Conservation (phyloP, 2,113 vertebrate species). For the Cryptotis parvus region DNA sequence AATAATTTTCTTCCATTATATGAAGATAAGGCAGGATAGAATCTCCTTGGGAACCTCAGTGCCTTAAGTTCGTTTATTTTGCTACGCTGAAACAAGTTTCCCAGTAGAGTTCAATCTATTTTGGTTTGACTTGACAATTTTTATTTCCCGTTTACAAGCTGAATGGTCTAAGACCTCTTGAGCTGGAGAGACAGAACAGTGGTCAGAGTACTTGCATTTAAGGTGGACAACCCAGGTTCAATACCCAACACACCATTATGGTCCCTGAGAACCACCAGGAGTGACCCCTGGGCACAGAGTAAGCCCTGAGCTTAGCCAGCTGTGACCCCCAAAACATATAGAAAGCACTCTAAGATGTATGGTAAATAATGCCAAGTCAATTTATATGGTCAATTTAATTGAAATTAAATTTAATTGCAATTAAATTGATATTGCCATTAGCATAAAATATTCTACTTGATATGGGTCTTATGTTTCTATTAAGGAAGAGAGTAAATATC, state of each 20-base stretch:
- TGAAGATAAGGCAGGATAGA: slow-evolving; percentile 6
- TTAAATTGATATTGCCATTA: slow-evolving; percentile 65
- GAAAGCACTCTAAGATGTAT: slow-evolving; percentile 19
- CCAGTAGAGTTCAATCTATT: slow-evolving; percentile 56
- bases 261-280: too few species aligned
- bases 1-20: slow-evolving; percentile 3
- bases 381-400: slow-evolving; percentile 66
- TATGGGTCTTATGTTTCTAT: slow-evolving; percentile 44
- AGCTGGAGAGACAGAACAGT: too few species aligned
- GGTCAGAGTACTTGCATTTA: too few species aligned
- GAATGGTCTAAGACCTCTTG: background rate
- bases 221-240: too few species aligned
- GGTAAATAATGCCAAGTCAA: slow-evolving; percentile 54
- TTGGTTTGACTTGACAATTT: slow-evolving; percentile 59
- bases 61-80: slow-evolving; percentile 24
- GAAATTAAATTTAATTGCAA: too few species aligned
- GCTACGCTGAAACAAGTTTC: slow-evolving; percentile 63
- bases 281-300: too few species aligned
- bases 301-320: too few species aligned
- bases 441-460: slow-evolving; percentile 58
- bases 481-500: slow-evolving; percentile 45
- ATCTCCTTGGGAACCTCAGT: background rate
- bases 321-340: too few species aligned
- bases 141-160: slow-evolving; percentile 53
- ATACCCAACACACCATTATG: too few species aligned